phyloP scores from a whole-genome alignment of 2,797 vertebrate species.

The Pseudotriccus pelzelni region DNA sequence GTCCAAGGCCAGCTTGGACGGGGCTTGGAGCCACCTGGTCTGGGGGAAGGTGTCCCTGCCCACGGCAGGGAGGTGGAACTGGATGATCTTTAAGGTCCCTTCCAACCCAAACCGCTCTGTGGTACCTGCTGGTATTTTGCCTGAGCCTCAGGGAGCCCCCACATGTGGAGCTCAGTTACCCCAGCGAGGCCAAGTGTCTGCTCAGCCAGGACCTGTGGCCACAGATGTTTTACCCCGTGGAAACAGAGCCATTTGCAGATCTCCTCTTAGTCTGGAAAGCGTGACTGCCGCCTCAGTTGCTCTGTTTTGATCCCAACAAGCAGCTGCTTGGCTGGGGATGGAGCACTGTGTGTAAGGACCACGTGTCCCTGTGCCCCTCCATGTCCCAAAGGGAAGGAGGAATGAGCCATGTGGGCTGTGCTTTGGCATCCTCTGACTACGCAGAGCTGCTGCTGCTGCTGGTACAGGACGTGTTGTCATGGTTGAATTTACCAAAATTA shows the following conservation, averaged over 20 bases:
- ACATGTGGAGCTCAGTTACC: fast-evolving
- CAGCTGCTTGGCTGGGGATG: neutral
- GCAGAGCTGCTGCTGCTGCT: neutral
- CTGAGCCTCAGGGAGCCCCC: neutral
- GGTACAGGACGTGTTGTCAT: neutral
- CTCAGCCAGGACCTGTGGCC: neutral
- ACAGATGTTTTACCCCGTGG: neutral
- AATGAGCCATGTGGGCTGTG: neutral
- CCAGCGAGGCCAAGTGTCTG: fast-evolving
- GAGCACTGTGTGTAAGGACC: neutral
- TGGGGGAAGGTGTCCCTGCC: neutral
- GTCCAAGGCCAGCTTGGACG: fast-evolving
- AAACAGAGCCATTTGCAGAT: neutral
- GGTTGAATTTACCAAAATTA: neutral
- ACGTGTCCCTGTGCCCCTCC: neutral
- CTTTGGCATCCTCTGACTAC: neutral
- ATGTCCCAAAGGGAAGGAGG: fast-evolving
- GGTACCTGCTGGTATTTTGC: neutral
- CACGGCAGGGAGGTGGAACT: neutral
- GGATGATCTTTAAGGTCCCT: neutral
- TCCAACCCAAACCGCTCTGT: neutral
- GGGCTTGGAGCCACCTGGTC: neutral
- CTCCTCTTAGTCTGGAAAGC: neutral
- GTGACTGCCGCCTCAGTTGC: fast-evolving
- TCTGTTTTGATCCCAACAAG: neutral